phyloP scores from a whole-genome alignment of 2,888 invertebrate genomes.

The Caenorhabditis sulstoni region DNA sequence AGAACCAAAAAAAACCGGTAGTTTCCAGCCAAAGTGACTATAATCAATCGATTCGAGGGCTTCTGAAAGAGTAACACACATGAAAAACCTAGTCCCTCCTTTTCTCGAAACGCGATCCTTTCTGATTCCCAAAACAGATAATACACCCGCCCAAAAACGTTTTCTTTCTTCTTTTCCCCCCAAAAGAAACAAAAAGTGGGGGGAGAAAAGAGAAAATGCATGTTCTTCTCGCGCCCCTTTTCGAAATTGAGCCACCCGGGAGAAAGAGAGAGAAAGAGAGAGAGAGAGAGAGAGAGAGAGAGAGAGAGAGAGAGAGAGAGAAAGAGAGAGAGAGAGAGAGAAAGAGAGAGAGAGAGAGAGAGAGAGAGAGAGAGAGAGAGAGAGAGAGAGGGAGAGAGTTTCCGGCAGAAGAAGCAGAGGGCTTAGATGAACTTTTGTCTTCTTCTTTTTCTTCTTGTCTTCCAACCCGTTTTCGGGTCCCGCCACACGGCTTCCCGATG shows the following conservation, averaged over 20 bases:
- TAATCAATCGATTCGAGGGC: too few relatives aligned
- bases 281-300: not conserved
- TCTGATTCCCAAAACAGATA: too few relatives aligned
- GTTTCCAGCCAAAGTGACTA: too few relatives aligned
- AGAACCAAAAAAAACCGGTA: too few relatives aligned
- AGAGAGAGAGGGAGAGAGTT: not conserved
- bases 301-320: not conserved
- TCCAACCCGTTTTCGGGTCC: not conserved
- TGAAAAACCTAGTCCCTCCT: too few relatives aligned
- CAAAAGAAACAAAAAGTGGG: too few relatives aligned
- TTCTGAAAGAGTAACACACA: too few relatives aligned
- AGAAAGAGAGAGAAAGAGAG: not conserved
- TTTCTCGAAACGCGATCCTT: too few relatives aligned
- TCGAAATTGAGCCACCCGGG: slow-evolving; percentile 19
- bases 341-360: slow-evolving; percentile 1
- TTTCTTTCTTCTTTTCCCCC: too few relatives aligned
- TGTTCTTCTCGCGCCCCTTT: not conserved
- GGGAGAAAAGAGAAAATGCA: too few relatives aligned
- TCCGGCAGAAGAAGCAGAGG: not conserved
- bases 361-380: not conserved
- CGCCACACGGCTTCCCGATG: slow-evolving; percentile 1
- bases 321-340: not conserved
- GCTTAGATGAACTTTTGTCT: slow-evolving; percentile 47
- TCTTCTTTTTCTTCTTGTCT: slow-evolving; percentile 6
- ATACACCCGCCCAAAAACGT: too few relatives aligned